Evolutionary conservation across 2,888 invertebrate genomes (phyloP).

Genomic region (Parelbella ahira): DNA sequence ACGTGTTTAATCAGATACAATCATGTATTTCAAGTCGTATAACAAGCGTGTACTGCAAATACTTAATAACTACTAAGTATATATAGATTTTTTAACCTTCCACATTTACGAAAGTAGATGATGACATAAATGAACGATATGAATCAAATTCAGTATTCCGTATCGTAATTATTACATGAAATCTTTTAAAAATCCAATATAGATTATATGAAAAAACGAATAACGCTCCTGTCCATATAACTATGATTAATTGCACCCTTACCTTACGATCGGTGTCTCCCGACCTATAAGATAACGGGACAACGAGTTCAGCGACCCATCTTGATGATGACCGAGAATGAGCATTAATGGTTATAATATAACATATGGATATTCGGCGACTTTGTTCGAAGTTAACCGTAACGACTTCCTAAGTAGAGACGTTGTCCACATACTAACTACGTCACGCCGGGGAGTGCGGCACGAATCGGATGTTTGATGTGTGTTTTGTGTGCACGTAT

Average conservation of each 20-base stretch:
- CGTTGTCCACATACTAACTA: slow-evolving; percentile 52
- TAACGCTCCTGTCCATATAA: slow-evolving; percentile 5
- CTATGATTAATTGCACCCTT: slow-evolving; percentile 30
- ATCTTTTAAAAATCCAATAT: not conserved
- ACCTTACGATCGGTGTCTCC: slow-evolving; percentile 38
- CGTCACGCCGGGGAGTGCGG: slow-evolving; percentile 23
- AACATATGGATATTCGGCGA: slow-evolving; percentile 45
- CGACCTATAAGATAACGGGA: slow-evolving; percentile 55
- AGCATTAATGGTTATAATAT: slow-evolving; percentile 49
- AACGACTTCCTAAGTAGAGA: slow-evolving; percentile 60
- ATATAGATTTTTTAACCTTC: no score
- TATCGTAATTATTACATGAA: no score
- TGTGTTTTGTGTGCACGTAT: slow-evolving; percentile 1
- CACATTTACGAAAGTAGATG: no score
- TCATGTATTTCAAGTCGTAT: no score
- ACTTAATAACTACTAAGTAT: no score
- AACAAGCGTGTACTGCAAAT: no score
- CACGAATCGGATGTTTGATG: slow-evolving; percentile 15
- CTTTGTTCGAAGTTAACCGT: slow-evolving; percentile 32
- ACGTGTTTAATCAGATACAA: no score
- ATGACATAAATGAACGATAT: no score
- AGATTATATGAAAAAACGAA: slow-evolving; percentile 7
- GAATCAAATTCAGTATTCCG: no score
- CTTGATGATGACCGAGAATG: slow-evolving; percentile 52
- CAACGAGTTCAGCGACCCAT: slow-evolving; percentile 47